Evolutionary conservation across 2,113 vertebrate species (phyloP).

Genomic region (Dicaeum eximium): DNA sequence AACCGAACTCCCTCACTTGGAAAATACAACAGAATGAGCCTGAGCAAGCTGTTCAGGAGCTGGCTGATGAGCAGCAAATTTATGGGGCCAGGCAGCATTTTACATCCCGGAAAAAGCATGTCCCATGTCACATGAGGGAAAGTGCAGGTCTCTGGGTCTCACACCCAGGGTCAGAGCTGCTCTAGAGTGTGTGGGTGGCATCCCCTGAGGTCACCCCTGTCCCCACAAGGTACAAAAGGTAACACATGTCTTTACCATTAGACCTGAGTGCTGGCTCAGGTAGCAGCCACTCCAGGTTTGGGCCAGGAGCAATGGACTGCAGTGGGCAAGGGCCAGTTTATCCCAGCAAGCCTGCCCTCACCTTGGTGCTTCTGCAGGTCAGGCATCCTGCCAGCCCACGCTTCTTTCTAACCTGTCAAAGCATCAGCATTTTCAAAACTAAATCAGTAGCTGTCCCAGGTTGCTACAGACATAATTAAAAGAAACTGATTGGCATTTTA

Average conservation of each 20-base stretch:
- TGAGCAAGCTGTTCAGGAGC: not conserved
- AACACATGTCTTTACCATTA: not conserved
- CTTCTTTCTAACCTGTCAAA: not conserved
- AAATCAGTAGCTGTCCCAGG: not conserved
- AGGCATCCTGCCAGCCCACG: not conserved
- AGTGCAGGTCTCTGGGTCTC: not conserved
- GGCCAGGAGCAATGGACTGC: not conserved
- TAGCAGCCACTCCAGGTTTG: not conserved
- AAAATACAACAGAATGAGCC: not conserved
- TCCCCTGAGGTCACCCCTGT: too few relatives aligned
- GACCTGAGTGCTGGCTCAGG: not conserved
- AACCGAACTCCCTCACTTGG: not conserved
- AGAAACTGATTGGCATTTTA: not conserved
- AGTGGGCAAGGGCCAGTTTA: not conserved
- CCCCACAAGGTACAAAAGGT: fast-evolving
- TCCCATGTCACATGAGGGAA: fast-evolving
- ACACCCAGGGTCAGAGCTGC: not conserved
- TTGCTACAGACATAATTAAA: not conserved
- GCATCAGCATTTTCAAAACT: not conserved
- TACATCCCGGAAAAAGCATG: not conserved
- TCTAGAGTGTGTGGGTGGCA: not conserved
- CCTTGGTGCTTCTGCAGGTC: not conserved
- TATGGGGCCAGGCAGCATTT: not conserved
- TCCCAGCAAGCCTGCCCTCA: not conserved
- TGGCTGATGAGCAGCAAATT: not conserved